Conservation (phyloP, 2,113 vertebrate species). For the Nothoprocta perdicaria region DNA sequence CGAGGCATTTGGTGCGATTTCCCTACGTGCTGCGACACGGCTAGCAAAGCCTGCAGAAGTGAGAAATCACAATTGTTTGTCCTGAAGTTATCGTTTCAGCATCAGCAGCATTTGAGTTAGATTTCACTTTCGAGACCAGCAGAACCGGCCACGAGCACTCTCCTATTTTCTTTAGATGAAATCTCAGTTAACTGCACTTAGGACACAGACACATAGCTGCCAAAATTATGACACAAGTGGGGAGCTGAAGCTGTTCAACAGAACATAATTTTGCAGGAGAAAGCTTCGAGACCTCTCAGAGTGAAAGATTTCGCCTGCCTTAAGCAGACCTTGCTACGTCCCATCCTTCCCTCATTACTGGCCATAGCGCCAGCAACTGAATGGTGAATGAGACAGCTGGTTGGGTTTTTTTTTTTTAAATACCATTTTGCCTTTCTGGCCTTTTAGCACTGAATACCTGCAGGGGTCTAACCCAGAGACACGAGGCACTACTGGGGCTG, state of each 20-base stretch:
- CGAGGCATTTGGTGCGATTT: rapidly evolving
- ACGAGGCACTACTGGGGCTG: not conserved
- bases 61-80: not conserved
- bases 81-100: not conserved
- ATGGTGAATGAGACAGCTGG: rapidly evolving
- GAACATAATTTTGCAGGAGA: not conserved
- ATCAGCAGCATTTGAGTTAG: not conserved
- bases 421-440: not conserved
- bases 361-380: not conserved
- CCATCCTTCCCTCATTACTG: not conserved
- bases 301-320: too few relatives aligned
- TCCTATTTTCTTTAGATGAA: not conserved
- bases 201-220: not conserved
- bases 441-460: rapidly evolving
- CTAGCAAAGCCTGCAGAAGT: too few relatives aligned
- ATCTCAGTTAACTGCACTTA: not conserved
- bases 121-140: not conserved
- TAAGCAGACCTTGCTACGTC: not conserved
- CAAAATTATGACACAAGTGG: rapidly evolving
- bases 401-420: rapidly evolving
- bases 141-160: not conserved
- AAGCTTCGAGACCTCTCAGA: not conserved
- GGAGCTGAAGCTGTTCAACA: not conserved
- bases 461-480: not conserved
- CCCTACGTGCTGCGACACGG: not conserved